Conservation (phyloP, 2,113 vertebrate species). For the Cynopterus brachyotis region DNA sequence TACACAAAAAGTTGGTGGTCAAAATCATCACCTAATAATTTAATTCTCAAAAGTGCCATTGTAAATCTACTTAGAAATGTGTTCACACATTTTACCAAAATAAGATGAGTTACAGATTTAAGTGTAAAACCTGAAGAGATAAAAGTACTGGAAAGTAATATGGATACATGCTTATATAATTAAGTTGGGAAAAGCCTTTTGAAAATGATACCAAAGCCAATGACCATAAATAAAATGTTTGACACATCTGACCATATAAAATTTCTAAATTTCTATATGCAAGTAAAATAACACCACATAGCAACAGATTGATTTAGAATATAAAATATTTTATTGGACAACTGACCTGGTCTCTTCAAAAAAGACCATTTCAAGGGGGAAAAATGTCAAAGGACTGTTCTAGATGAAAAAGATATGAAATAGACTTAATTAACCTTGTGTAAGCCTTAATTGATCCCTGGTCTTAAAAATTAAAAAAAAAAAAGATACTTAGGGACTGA, state of each 20-base stretch:
- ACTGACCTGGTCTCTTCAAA: background rate
- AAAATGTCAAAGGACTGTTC: background rate
- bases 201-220: conserved; percentile 16
- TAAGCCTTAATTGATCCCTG: background rate
- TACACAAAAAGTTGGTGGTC: background rate
- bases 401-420: background rate
- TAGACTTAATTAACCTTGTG: background rate
- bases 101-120: background rate
- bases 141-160: conserved; percentile 11
- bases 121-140: background rate
- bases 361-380: background rate
- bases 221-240: background rate
- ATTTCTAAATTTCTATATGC: background rate
- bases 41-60: background rate
- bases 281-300: background rate
- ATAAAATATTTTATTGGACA: background rate
- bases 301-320: background rate
- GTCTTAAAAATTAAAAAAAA: background rate
- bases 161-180: background rate
- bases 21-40: background rate
- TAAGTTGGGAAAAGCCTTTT: background rate
- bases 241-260: background rate
- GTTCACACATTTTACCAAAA: conserved; percentile 9
- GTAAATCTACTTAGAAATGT: conserved; percentile 10
- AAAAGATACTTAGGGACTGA: background rate